phyloP scores from a whole-genome alignment of 1,140 invertebrate genomes.

The Drosophila subobscura region DNA sequence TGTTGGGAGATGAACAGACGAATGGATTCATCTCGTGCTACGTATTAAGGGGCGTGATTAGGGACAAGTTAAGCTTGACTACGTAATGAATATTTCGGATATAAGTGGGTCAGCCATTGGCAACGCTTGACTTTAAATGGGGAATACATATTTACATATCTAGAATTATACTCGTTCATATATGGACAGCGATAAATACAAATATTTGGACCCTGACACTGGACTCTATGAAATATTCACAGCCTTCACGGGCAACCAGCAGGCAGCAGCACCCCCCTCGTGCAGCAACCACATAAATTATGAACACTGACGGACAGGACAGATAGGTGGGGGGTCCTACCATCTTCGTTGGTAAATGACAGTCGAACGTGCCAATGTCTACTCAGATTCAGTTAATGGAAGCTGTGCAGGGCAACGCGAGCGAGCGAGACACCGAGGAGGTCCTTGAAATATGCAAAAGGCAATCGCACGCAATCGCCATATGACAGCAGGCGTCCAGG shows the following conservation, averaged over 20 bases:
- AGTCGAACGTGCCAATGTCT: slow-evolving; percentile 58
- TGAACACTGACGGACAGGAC: slow-evolving; percentile 25
- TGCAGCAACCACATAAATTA: slow-evolving; percentile 41
- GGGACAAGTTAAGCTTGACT: not conserved
- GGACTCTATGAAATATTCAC: slow-evolving; percentile 47
- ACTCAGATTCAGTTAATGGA: slow-evolving; percentile 74
- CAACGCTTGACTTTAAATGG: not conserved
- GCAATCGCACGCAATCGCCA: slow-evolving; percentile 53
- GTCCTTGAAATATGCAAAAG: slow-evolving; percentile 75
- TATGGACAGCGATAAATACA: not conserved
- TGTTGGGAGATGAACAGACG: slow-evolving; percentile 9
- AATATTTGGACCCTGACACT: slow-evolving; percentile 4
- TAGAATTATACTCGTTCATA: not conserved
- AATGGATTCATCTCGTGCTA: slow-evolving; percentile 23
- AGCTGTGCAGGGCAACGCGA: slow-evolving; percentile 45
- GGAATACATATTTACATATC: no score
- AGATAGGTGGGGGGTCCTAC: slow-evolving; percentile 3
- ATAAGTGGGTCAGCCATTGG: not conserved
- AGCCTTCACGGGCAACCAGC: slow-evolving; percentile 4
- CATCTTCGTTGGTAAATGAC: slow-evolving; percentile 45
- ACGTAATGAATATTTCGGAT: not conserved
- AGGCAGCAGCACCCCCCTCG: not conserved
- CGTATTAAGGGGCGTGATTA: slow-evolving; percentile 10
- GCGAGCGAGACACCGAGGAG: slow-evolving; percentile 13
- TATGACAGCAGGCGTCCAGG: slow-evolving; percentile 34